Base-by-base conservation (phyloP, 23 tunicate species). In the Trididemnum miniatum region DNA sequence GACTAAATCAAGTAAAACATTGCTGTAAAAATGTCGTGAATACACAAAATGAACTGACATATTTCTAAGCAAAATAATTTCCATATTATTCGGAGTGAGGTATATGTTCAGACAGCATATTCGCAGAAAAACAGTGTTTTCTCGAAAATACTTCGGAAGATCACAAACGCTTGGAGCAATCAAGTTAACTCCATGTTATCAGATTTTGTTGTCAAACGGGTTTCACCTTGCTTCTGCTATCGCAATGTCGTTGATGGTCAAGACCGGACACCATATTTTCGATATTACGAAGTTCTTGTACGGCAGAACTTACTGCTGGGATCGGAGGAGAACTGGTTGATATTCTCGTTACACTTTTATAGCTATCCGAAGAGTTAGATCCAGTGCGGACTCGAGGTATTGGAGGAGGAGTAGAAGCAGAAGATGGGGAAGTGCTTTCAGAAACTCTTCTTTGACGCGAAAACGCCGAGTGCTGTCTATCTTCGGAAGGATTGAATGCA, bases 401-500 rank as follows among this genome's bases (percentile, higher is more conserved):
- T 35, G 96, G 79, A 32, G 89, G 62, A 63, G 95, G 33, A 59
- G 89, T 75, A 49, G 86, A 69, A 0, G 88, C 37, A 30, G 89
- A 79, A 27, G 82, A 71, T 4, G 82, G 88, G 24, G 96, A 84
- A 25, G 78, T 85, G 66, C 74, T 54, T 22, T 73, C 86, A 22
- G 86, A 87, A 33, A 59, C 22, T 34, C 62, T 80, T 60, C 90
- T 52, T 39, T 79, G 89, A 23, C 63, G 82, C 1, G 66, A 85
- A 40, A 77, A 85, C 72, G 79, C 82, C 4, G 79, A 77, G 12
- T 64, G 77, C 37, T 39, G 37, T 33, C 28, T 37, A 1, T 49
- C 51, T 23, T 73, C 81, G 7, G n/a, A 28, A 54, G 51, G 66
- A 29, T 52, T 52, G 12, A 51, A 32, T 2, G 66, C 25, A 12